These are phyloP conservation scores for Iselma pallidipennis DNA, from an alignment of 2,888 invertebrate species.

Conservation along the genomic window DNA sequence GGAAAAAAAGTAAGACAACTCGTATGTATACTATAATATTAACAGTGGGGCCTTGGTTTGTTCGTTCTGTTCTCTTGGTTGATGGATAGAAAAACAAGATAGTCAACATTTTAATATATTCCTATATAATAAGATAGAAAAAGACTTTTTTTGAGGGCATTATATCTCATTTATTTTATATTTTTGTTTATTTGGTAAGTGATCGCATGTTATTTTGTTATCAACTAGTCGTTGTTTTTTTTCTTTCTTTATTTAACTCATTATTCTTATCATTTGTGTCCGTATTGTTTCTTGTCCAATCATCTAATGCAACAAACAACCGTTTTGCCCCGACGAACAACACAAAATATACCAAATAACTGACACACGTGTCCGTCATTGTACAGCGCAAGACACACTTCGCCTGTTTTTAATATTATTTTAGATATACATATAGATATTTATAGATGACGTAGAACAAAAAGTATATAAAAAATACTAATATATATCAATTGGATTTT, in stretches of 20 bases:
- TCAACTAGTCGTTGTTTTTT: no score
- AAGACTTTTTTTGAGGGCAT: no score
- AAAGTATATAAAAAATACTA: no score
- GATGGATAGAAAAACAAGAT: slow-evolving; percentile 17
- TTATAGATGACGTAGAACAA: slow-evolving; percentile 3
- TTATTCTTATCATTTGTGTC: no score
- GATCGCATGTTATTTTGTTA: not conserved
- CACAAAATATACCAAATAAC: slow-evolving; percentile 48
- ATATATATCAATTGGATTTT: slow-evolving; percentile 10
- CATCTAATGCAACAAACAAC: not conserved
- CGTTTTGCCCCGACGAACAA: not conserved
- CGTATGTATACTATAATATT: no score
- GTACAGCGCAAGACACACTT: slow-evolving; percentile 42
- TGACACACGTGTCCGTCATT: slow-evolving; percentile 43
- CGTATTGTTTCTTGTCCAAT: no score
- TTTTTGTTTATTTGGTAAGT: not conserved
- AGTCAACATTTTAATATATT: no score
- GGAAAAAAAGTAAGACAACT: slow-evolving; percentile 8
- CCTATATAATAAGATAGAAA: no score
- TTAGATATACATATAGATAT: not conserved
- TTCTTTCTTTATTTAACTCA: no score
- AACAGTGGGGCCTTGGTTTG: not conserved
- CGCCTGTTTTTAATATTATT: slow-evolving; percentile 39
- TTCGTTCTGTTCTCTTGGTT: slow-evolving; percentile 1
- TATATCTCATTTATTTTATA: no score